Conservation (phyloP, 1,140 invertebrate genomes). For the Venturia canescens region DNA sequence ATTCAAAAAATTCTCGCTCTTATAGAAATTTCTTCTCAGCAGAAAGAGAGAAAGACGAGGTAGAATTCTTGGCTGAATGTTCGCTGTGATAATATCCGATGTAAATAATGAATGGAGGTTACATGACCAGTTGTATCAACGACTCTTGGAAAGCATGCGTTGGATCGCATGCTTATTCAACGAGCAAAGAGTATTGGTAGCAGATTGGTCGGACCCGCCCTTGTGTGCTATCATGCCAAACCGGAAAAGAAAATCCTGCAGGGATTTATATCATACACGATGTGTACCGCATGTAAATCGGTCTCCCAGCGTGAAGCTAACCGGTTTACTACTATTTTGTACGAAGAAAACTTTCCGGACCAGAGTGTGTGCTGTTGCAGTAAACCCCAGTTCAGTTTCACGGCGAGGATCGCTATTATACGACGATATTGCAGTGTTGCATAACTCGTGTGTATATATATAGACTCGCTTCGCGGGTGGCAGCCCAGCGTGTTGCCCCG, state of each 20-base stretch:
- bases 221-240: constrained; percentile 51
- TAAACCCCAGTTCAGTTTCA: constrained; percentile 20
- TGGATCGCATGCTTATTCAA: constrained; percentile 30
- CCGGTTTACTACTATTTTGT: constrained; percentile 1
- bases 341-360: not conserved
- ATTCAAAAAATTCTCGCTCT: not conserved
- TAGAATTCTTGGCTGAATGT: not conserved
- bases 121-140: constrained; percentile 19
- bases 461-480: constrained; percentile 55
- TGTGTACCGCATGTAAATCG: not conserved
- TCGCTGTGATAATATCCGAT: not conserved
- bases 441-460: constrained; percentile 42
- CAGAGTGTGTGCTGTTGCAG: not conserved
- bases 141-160: constrained; percentile 26
- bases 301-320: constrained; percentile 6
- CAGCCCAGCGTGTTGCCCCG: constrained; percentile 49
- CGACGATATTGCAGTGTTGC: not conserved
- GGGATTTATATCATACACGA: constrained; percentile 44
- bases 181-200: constrained; percentile 9
- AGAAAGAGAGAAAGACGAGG: too few species aligned
- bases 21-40: too few species aligned
- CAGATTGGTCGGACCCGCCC: constrained; percentile 50
- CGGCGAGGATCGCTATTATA: not conserved
- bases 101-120: constrained; percentile 36
- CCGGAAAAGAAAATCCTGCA: constrained; percentile 59